Base-by-base conservation (phyloP, 2,113 vertebrate species). In the Glaucidium brasilianum region DNA sequence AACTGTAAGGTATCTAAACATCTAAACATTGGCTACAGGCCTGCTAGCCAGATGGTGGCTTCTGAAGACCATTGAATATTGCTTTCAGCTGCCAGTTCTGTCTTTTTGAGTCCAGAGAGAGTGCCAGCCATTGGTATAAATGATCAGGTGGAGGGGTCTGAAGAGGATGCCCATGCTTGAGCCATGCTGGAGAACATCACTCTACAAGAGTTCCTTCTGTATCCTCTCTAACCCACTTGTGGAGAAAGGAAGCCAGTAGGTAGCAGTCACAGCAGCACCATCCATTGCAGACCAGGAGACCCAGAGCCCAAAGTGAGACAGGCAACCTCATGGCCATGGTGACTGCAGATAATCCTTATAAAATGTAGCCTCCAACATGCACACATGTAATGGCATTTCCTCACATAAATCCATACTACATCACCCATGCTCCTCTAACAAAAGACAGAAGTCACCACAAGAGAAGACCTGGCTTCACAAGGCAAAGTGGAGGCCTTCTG, bases 261-360 rank as follows among this genome's bases (percentile, higher is more conserved):
- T 15, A 83, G 49, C 37, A 73, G 72, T 13, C 55, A 59, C 30
- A 66, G 16, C 27, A 62, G 43, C 59, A 41, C 8, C 26, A 47
- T 32, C 9, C 52, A 25, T 52, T 35, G 11, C 27, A 72, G 67
- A 92, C 43, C 30, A n/a, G n/a, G 15, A 60, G 21, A 53, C 32
- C 8, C 2, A 2, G 47, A 73, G 26, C 26, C 17, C 29, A n/a
- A 37, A 63, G 47, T 27, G 16, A 85, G 52, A 35, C 3, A 2
- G n/a, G 9, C 30, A 75, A 10, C 25, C 37, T 58, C 56, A 18
- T 0, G 5, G 45, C 17, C 47, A 25, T 0, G 5, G 29, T 0
- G 3, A 30, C 62, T 47, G 53, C 47, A n/a, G 15, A 9, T 52
- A 30, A 68, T 56, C 12, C 14, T 55, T 29, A 10, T 59, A 37